Base-by-base conservation (phyloP, 2,888 invertebrate species). In the Eulithis prunata region DNA sequence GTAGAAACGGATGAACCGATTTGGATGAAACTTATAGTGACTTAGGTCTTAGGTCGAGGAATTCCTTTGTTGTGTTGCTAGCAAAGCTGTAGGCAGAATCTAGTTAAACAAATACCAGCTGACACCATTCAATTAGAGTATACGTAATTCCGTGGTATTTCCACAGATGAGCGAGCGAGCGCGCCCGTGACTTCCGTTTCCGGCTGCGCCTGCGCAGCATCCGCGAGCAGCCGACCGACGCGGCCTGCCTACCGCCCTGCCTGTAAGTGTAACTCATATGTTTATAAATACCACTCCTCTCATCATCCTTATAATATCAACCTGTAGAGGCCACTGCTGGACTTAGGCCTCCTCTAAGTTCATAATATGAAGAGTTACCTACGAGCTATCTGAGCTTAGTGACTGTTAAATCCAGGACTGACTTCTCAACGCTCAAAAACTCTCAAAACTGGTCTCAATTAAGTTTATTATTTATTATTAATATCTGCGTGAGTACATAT, bases 181-280 rank as follows among this genome's bases (percentile, higher is more conserved):
- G 88, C 90, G 84, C 90, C 90, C 89, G 88, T 89, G 86, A 90
- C 90, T 92, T 92, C 93, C 91, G 92, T 81, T 93, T 92, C 92
- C 91, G 89, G 89, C 83, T 89, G 85, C 92, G 89, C 90, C 85
- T 68, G 90, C 92, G 92, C 92, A 91, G 91, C 91, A 88, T 91
- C 91, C 91, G 91, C 81, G 78, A n/a, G 57, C 60, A 67, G 64
- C 61, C 57, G 61, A 68, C 54, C 68, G 64, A 46, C 64, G 61
- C 68, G 68, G 67, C 63, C 74, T 74, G 78, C 68, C 70, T 88
- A 89, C 84, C 82, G 88, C 90, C 89, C 73, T 64, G 73, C 80
- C 72, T 73, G 75, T 79, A 71, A 75, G 77, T 78, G 79, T 71
- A 74, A 77, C 75, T 70, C 14, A 14, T 45, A 21, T 51, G n/a